Conservation (phyloP, 2,113 vertebrate species). For the Gadus chalcogrammus region DNA sequence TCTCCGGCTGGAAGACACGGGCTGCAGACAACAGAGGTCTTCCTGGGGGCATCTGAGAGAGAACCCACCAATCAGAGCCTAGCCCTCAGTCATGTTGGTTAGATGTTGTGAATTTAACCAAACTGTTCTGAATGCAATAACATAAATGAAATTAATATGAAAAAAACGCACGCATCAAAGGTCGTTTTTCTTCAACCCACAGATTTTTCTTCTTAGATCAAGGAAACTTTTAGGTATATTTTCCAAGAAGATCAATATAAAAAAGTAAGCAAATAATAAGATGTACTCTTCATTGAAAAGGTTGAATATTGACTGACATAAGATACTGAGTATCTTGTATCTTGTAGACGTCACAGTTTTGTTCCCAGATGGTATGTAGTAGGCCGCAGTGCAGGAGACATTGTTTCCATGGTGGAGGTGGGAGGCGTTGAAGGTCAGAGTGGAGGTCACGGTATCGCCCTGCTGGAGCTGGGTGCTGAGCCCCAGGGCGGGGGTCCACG, state of each 20-base stretch:
- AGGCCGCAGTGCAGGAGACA: no score
- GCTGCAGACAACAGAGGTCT: not conserved
- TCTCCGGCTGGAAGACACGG: not conserved
- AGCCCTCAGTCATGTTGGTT: no score
- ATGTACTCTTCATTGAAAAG: not conserved
- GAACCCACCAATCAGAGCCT: not conserved
- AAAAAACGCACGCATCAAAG: not conserved
- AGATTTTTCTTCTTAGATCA: no score
- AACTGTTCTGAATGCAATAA: not conserved
- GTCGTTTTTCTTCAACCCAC: no score
- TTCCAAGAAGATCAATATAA: conserved; percentile 9
- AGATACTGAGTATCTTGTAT: conserved; percentile 12
- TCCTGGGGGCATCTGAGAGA: not conserved
- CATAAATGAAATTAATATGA: not conserved
- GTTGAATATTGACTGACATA: conserved; percentile 15
- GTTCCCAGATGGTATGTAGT: no score
- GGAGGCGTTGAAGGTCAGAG: no score
- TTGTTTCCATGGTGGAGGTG: no score
- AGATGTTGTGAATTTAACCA: not conserved
- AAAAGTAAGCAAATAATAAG: not conserved
- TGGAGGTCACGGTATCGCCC: conserved; percentile 18
- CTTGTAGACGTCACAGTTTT: no score
- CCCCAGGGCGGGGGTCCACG: conserved; percentile 38
- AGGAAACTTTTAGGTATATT: no score
- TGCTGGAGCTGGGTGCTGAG: conserved; percentile 20